Evolutionary conservation across 2,113 vertebrate genomes (phyloP), one percentile per base, ranked within the genome.

Genomic region (Pangasianodon gigas): DNA sequence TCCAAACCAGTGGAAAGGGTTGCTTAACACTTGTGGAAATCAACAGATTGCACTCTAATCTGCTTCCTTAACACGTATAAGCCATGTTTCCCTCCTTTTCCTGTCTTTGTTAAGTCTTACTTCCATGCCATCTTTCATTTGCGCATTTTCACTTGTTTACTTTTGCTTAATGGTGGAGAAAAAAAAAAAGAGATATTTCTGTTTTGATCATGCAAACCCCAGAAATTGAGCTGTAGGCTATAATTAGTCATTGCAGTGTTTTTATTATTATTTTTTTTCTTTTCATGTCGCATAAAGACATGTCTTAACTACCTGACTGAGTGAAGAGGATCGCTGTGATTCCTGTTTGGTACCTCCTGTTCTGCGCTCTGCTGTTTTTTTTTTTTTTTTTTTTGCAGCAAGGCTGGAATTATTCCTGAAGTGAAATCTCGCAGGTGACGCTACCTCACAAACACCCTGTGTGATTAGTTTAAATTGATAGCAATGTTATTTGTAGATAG

Each of bases 21-120:
- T 88, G 80, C 90, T 92, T 81, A 74, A 92, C 77, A 87, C 92
- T 92, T 91, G 91, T 88, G 83, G 93, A 95, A 87, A 92, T 93
- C 87, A 94, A 91, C 93, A 86, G 94, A 94, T 94, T 96, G 94
- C 95, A 95, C 95, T 95, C 94, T n/a, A 32, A 56, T 56, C 58
- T 21, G 21, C 56, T 67, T 16, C 52, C 85, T 60, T 21, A 75
- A 24, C 79, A 82, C 62, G 84, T 83, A 69, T 32, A 87, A 89
- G 88, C 83, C 88, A 82, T 77, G 86, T 32, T 24, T 60, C 14
- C 75, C 6, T 62, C 46, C 18, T 74, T 5, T 88, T 83, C 79
- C 3, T 11, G 48, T 65, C n/a, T 74, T n/a, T 44, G 4, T 48
- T 56, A 44, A 75, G 51, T 87, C 77, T 87, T n/a, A 79, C 18